Base-by-base conservation (phyloP, 2,888 invertebrate species). In the Caenorhabditis sulstoni region DNA sequence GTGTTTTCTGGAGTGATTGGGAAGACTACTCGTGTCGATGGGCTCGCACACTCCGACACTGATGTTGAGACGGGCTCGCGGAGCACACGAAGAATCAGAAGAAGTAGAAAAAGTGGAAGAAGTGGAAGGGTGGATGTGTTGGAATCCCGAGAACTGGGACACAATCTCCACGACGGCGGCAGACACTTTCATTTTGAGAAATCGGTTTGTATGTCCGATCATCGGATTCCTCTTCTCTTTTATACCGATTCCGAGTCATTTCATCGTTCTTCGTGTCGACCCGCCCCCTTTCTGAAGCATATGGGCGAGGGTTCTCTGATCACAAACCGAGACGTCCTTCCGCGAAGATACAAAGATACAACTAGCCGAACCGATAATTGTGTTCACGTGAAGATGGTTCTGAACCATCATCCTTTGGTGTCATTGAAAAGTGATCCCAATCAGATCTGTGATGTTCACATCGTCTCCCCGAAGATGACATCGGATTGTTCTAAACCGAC, bases 91-190 rank as follows among this genome's bases (percentile, higher is more conserved):
- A n/a, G 61, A 41, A 49, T 47, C 67, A 45, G 59, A 52, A 11
- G 37, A 41, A 14, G 41, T 50, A 12, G 62, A 52, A 41, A 57
- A 39, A 20, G 59, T 22, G 0, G 66, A 61, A 7, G 29, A 7
- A 7, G 29, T 5, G 23, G 59, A 65, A 47, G 64, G 18, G 20
- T 52, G 73, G 12, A 66, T 23, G 39, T 58, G 65, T 53, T 66
- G 74, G 53, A 74, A 61, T 53, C 47, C 66, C 22, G 74, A 59
- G 53, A 74, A 74, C 20, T 65, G 65, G 12, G 66, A 66, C 16
- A 74, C 64, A 22, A 74, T 74, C 41, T 74, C 74, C 37, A 53
- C 74, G 12, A 74, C 29, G n/a, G 66, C 65, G 20, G 35, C 7
- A 11, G 74, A 61, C 12, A 66, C 39, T 66, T 74, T 66, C 74